Evolutionary conservation across 2,797 vertebrate genomes (phyloP).

Genomic region (Poecilia wingei): DNA sequence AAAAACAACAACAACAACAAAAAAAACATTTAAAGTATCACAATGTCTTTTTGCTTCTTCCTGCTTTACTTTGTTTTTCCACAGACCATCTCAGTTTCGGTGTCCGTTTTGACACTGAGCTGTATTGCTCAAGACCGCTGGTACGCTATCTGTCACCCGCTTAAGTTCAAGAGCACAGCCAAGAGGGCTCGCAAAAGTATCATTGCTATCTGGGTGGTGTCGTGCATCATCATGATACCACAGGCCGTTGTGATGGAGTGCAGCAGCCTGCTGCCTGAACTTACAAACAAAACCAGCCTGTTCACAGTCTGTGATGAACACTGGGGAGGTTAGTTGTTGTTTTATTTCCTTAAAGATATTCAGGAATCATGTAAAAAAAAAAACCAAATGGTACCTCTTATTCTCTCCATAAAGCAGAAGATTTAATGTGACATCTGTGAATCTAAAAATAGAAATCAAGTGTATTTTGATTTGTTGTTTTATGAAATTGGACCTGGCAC

Average conservation of each 20-base stretch:
- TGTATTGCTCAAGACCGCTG: slow-evolving; percentile 97
- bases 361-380: not conserved
- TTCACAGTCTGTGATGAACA: slow-evolving; percentile 96
- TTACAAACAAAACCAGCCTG: slow-evolving; percentile 95
- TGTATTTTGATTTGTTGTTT: too few species aligned
- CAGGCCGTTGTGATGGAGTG: slow-evolving; percentile 97
- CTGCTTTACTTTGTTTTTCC: slow-evolving; percentile 11
- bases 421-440: not conserved
- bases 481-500: not conserved
- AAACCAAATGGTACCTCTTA: too few species aligned
- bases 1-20: not conserved
- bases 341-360: not conserved
- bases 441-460: not conserved
- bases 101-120: slow-evolving; percentile 95
- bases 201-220: slow-evolving; percentile 93
- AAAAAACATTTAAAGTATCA: not conserved
- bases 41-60: not conserved
- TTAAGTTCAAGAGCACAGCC: slow-evolving; percentile 98
- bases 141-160: slow-evolving; percentile 97
- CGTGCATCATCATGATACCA: slow-evolving; percentile 95
- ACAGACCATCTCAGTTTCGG: slow-evolving; percentile 95
- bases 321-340: slow-evolving; percentile 86
- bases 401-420: not conserved
- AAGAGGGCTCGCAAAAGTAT: slow-evolving; percentile 93
- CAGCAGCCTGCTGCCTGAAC: slow-evolving; percentile 89